Percentiles rank a stretch among this genome's conserved stretches.
phyloP scores from a whole-genome alignment of 2,797 vertebrate species.

The Chloroceryle inda region DNA sequence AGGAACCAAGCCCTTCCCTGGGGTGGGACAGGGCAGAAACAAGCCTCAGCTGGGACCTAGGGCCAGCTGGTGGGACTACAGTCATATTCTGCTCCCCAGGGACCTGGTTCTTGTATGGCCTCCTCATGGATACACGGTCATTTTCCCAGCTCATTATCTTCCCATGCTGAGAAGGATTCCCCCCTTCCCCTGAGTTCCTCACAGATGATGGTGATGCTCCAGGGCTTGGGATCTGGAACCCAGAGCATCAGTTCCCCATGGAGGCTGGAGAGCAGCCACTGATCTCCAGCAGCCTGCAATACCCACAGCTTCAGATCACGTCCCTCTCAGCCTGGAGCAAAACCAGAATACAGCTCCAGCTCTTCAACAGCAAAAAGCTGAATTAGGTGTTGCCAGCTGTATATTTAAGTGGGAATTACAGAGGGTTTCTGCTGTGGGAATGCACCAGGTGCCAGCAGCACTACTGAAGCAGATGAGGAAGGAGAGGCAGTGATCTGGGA shows the following conservation, averaged over 20 bases:
- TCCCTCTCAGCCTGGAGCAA: neutral
- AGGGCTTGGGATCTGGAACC: neutral
- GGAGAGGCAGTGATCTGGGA: neutral
- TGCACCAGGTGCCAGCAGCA: neutral
- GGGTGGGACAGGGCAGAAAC: neutral
- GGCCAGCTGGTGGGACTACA: neutral
- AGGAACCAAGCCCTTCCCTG: neutral
- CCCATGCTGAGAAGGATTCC: neutral
- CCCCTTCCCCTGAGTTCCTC: neutral
- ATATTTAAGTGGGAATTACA: neutral
- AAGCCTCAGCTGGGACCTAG: neutral
- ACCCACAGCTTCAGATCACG: neutral
- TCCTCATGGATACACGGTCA: neutral
- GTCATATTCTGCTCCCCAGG: neutral
- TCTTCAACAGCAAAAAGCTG: constrained; percentile 8
- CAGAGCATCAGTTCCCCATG: rapidly evolving
- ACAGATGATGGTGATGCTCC: neutral
- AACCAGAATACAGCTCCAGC: constrained; percentile 15
- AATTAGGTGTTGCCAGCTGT: constrained; percentile 17
- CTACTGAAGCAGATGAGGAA: neutral
- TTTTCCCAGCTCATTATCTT: neutral
- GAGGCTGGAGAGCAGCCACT: neutral
- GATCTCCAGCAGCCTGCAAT: neutral
- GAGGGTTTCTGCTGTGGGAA: neutral
- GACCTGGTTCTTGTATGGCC: neutral